phyloP scores from a whole-genome alignment of 2,797 vertebrate species.

The Chanos chanos region DNA sequence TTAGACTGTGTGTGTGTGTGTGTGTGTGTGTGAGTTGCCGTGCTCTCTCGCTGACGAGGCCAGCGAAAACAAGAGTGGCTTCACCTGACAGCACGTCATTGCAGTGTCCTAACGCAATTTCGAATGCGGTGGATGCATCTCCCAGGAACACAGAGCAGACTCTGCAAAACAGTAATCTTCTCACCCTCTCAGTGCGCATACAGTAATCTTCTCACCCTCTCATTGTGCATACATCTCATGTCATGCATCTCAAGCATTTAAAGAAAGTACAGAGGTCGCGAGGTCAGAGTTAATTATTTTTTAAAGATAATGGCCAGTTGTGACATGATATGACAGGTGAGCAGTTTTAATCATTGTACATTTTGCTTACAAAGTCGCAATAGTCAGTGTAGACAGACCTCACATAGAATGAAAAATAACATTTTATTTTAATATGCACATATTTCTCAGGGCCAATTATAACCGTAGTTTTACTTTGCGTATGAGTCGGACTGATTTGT shows the following conservation, averaged over 20 bases:
- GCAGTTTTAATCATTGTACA: too few species aligned
- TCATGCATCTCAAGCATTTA: not conserved
- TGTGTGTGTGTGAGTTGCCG: slow-evolving; percentile 53
- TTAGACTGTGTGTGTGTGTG: slow-evolving; percentile 64
- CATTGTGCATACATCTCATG: not conserved
- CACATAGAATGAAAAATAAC: too few species aligned
- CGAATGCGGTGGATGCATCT: slow-evolving; percentile 63
- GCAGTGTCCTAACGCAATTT: slow-evolving; percentile 69
- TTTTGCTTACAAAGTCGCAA: too few species aligned
- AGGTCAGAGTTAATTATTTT: slow-evolving; percentile 58
- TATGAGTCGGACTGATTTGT: too few species aligned
- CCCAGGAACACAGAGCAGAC: slow-evolving; percentile 57
- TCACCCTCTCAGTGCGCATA: slow-evolving; percentile 10
- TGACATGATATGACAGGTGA: too few species aligned
- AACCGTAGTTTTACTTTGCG: too few species aligned
- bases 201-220: slow-evolving; percentile 16
- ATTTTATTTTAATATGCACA: too few species aligned
- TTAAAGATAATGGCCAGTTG: too few species aligned
- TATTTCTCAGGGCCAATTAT: too few species aligned
- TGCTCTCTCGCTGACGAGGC: slow-evolving; percentile 52
- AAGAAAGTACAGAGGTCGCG: slow-evolving; percentile 16
- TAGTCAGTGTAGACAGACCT: too few species aligned
- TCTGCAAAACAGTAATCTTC: slow-evolving; percentile 46
- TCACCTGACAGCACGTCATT: slow-evolving; percentile 61
- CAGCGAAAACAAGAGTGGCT: slow-evolving; percentile 62